A percentile compares a stretch with the other conserved stretches of the same genome.
These are phyloP conservation scores for Orycteropus afer DNA, from an alignment of 2,113 vertebrate genomes.

Conservation along the genomic window DNA sequence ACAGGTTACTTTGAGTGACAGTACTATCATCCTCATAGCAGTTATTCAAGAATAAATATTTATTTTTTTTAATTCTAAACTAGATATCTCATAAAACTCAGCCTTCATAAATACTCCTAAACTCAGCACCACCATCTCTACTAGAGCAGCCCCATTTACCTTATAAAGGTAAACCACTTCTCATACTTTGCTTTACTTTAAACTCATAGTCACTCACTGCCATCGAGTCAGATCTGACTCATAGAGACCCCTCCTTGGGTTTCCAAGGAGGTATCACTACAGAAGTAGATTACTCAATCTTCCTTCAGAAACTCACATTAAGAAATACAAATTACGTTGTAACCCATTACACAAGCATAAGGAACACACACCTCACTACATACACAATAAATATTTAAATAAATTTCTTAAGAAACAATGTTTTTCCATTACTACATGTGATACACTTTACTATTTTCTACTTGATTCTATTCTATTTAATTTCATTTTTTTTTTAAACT, in stretches of 20 bases:
- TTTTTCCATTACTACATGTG: neutral
- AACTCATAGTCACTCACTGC: neutral
- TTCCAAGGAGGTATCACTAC: no score
- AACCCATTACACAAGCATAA: neutral
- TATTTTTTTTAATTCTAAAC: neutral
- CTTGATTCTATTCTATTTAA: conserved; percentile 11
- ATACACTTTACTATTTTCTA: neutral
- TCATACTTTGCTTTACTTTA: conserved; percentile 3
- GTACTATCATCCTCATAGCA: neutral
- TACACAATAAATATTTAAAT: neutral
- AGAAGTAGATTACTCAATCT: no score
- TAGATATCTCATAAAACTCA: conserved; percentile 20
- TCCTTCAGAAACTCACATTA: no score
- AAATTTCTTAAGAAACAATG: conserved; percentile 47
- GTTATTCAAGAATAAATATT: neutral
- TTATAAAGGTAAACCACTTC: neutral
- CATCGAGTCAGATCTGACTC: no score
- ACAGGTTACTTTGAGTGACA: neutral
- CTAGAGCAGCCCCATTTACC: neutral
- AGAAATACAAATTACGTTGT: conserved; percentile 9
- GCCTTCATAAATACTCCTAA: conserved; percentile 7
- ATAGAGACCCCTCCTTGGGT: no score
- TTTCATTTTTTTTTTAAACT: conserved; percentile 48
- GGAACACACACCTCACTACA: neutral
- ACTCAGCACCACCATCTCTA: neutral